Percentiles rank a stretch among this genome's conserved stretches.
These are phyloP conservation scores for Oreochromis spilurus DNA, from an alignment of 2,113 vertebrate genomes.

Conservation along the genomic window DNA sequence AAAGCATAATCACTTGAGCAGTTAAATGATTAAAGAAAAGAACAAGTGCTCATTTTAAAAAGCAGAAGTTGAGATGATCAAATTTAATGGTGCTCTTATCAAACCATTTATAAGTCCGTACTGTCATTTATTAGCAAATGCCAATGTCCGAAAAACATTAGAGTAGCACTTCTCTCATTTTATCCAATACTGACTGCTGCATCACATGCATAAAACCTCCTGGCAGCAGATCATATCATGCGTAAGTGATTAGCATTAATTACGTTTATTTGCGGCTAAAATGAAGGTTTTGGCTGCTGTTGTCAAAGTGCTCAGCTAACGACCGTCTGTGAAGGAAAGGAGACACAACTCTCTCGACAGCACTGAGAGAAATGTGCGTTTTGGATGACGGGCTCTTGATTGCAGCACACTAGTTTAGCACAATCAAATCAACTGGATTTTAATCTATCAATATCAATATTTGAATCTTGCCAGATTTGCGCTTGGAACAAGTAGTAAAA, in stretches of 20 bases:
- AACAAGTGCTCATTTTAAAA: background rate
- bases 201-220: background rate
- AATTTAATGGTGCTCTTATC: background rate
- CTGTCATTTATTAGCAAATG: background rate
- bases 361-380: background rate
- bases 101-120: background rate
- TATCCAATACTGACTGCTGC: background rate
- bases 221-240: background rate
- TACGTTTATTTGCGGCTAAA: background rate
- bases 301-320: background rate
- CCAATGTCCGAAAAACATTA: background rate
- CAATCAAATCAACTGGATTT: background rate
- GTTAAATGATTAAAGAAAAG: background rate
- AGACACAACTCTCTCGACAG: background rate
- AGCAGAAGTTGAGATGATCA: background rate
- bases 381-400: background rate
- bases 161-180: background rate
- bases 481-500: background rate
- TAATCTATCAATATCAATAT: background rate
- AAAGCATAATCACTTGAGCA: background rate
- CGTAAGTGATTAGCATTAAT: background rate
- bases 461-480: background rate
- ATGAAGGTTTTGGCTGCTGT: background rate
- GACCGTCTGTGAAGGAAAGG: background rate
- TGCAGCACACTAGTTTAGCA: background rate